Evolutionary conservation across 2,797 vertebrate genomes (phyloP).

Genomic region (Acrocephalus scirpaceus): DNA sequence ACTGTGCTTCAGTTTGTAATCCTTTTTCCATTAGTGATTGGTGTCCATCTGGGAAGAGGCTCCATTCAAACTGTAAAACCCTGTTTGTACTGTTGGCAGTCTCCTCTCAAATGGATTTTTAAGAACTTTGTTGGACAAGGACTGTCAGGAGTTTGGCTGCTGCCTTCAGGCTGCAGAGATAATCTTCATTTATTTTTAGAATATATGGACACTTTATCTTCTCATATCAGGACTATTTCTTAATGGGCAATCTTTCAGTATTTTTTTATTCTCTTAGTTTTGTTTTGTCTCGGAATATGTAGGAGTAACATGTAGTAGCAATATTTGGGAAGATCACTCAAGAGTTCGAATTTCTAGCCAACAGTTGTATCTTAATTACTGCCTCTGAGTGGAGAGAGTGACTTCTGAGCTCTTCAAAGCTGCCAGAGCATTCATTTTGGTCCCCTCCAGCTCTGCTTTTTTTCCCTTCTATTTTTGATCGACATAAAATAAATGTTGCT

Average conservation of each 20-base stretch:
- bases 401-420: neutral
- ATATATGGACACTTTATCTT: neutral
- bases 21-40: neutral
- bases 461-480: conserved; percentile 27
- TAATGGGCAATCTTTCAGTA: neutral
- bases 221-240: neutral
- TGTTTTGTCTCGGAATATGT: neutral
- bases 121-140: neutral
- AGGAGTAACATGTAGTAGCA: neutral
- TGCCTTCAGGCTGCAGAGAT: neutral
- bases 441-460: neutral
- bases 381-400: neutral
- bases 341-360: neutral
- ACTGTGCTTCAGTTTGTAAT: neutral
- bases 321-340: neutral
- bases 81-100: neutral
- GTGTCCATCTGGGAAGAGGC: neutral
- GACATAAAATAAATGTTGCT: neutral
- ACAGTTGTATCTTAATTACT: neutral
- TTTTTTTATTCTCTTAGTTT: neutral
- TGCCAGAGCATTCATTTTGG: neutral
- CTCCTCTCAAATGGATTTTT: neutral
- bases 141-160: neutral
- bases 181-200: neutral
- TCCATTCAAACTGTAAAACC: neutral